Base-by-base conservation (phyloP, 2,888 invertebrate genomes). In the Chrysolina haemoptera region DNA sequence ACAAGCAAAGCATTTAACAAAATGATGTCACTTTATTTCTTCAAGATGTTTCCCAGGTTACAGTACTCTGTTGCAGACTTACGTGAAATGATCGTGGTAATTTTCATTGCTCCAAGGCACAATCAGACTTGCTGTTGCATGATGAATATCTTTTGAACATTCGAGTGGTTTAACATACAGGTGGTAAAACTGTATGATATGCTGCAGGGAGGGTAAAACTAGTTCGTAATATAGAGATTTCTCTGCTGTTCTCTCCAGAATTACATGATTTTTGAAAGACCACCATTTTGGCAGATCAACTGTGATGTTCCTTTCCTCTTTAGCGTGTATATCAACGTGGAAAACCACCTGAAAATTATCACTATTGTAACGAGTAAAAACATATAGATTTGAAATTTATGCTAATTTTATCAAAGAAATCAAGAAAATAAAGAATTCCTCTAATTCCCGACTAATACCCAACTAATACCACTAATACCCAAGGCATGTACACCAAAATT, bases 101-200 rank as follows among this genome's bases (percentile, higher is more conserved):
- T 92, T 91, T 76, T 92, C 90, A 65, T 89, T 86, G 0, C 91
- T 91, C 94, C 94, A 94, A 0, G 94, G 93, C 0, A 92, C 90
- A 66, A 90, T 89, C 8, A 94, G 81, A 78, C 91, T 91, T 0
- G 91, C 91, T 0, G 92, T 90, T 0, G 92, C 90, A 74, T 93
- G 92, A 82, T 91, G 90, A 20, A 80, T 66, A 20, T 87, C 84
- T 53, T 87, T 88, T 50, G 89, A 89, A 74, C 89, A 89, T 0
- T 86, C 83, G 0, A 87, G 82, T 0, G 93, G 90, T 76, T 92
- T 91, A 0, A 94, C 88, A 76, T 89, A 86, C n/a, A 94, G 82
- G 22, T 90, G 85, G 76, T 92, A 90, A 1, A 91, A 90, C 83
- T 94, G 92, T 82, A 92, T 90, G 0, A 93, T 84, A 59, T 90